Base-by-base conservation (phyloP, 2,113 vertebrate species). In the Tenebrosternarchus preto region DNA sequence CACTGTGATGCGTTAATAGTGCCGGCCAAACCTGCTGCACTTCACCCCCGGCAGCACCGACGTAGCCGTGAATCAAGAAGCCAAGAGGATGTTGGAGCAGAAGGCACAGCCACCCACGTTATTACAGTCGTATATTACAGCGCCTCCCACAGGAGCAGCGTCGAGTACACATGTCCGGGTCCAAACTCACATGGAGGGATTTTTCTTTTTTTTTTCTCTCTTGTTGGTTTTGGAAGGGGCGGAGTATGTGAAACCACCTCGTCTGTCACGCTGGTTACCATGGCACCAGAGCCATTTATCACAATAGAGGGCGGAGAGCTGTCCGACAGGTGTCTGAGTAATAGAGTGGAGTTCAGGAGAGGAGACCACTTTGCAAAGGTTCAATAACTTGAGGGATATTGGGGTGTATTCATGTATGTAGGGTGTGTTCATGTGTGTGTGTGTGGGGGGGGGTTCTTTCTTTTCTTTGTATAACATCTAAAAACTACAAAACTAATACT, bases 71-170 rank as follows among this genome's bases (percentile, higher is more conserved):
- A 82, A 82, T 82, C 68, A 70, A 71, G 56, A 70, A 24, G 43
- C 22, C 60, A 77, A 19, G 57, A 53, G n/a, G 46, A 68, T 76
- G 72, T 63, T 29, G 73, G 22, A 66, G n/a, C 56, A 50, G 76
- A 79, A 70, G 66, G 76, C 72, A 29, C 25, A 67, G 73, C 60
- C 20, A 17, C 22, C 67, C 57, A 33, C 68, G 56, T 82, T 85
- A 82, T 85, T 82, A 82, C 72, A 63, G 33, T 80, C 77, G 77
- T 85, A 80, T 85, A 75, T 85, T 85, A 80, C 53, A 24, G 25
- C 5, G 22, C 33, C 31, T 72, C 50, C 68, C 22, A 56, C 57
- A 79, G 68, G 31, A 53, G 9, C 16, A 22, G 53, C 68, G 25
- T 24, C 66, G 36, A 53, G 55, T 25, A 19, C 27, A 67, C 43